Percentiles rank a stretch among this genome's conserved stretches.
Conservation (phyloP, 2,888 invertebrate genomes). For the Latrodectus hesperus region DNA sequence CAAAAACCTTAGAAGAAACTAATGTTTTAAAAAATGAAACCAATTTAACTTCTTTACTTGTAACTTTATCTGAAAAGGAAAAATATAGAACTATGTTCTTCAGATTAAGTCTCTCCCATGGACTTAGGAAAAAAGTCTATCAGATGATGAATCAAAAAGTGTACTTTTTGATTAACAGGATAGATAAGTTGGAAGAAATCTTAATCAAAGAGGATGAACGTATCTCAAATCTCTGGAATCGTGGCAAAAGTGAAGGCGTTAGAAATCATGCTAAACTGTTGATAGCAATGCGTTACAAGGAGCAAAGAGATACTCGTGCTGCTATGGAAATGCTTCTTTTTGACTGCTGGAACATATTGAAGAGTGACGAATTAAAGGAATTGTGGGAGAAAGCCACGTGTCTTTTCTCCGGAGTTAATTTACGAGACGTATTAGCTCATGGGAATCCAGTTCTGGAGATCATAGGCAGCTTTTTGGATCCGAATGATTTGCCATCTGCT, state of each 20-base stretch:
- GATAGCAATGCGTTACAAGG: neutral
- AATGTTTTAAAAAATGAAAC: neutral
- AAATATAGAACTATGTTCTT: too few species aligned
- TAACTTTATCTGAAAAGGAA: too few species aligned
- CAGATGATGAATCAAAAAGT: neutral
- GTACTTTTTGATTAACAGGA: neutral
- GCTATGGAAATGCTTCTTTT: neutral
- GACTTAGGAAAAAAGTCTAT: neutral
- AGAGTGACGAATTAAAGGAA: neutral
- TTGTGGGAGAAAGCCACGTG: neutral
- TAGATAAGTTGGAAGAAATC: neutral
- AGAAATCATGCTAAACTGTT: neutral
- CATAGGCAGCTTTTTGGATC: neutral
- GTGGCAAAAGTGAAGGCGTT: neutral
- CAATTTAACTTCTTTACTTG: neutral
- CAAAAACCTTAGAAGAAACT: neutral
- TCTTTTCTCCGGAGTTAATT: neutral
- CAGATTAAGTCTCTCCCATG: neutral
- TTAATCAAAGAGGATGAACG: neutral
- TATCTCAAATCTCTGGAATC: neutral
- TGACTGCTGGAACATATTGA: neutral
- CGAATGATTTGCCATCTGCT: neutral
- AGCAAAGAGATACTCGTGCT: neutral
- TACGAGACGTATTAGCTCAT: neutral
- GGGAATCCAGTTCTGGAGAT: neutral